Evolutionary conservation across 2,888 invertebrate genomes (phyloP), one percentile per base, ranked within the genome.

Genomic region (Beris morrisii): DNA sequence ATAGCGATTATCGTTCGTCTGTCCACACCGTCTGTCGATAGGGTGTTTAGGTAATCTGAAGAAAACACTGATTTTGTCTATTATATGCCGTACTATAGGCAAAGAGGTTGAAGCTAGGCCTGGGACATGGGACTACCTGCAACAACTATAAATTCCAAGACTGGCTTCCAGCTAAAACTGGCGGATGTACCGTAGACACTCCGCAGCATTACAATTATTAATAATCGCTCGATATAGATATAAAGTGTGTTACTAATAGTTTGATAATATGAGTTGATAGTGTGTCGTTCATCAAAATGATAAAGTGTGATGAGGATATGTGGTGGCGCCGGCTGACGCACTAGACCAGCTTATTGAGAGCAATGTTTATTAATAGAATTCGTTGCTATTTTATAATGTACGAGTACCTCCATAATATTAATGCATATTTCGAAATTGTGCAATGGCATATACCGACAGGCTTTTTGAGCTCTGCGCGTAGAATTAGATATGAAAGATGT

Each of bases 211-310:
- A 65, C 65, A 50, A 63, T 63, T 61, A 50, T 13, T 32, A 22
- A 4, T 32, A 38, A 61, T 61, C 46, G 50, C 22, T 13, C 50
- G 57, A 68, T 68, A 61, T 65, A 31, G 64, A 38, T 64, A 61
- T 68, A 61, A 65, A 61, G 56, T 56, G 68, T 61, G 65, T 57
- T 68, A 65, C 68, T 65, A 68, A 68, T 65, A 54, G 65, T 31
- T 52, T 56, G 52, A 61, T 65, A 68, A 65, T 63, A 57, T 43
- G 52, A 61, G 56, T 45, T 52, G 61, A 61, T 61, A 68, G 65
- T 56, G 65, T 56, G 61, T 65, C 65, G 67, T 61, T 50, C 32
- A 50, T 50, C 52, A 50, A 61, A 52, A 38, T 15, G 61, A 61
- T 61, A 50, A 61, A 50, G n/a, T n/a, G 50, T 61, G 61, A 61